Conservation (phyloP, 1,140 invertebrate species). For the Leptinotarsa undecemlineata region DNA sequence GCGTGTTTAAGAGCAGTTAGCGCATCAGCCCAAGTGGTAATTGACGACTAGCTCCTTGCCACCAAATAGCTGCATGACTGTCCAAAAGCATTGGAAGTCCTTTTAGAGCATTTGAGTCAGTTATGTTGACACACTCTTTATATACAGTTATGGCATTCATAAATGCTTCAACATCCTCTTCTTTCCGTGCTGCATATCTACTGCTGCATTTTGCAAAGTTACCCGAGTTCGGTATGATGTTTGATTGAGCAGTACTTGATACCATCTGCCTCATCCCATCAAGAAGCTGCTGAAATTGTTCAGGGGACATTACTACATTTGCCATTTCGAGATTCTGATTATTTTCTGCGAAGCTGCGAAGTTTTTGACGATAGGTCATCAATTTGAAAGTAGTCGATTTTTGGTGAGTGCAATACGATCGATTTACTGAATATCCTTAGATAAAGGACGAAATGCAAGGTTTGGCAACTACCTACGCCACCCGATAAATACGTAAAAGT, state of each 20-base stretch:
- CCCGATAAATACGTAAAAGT: too few species aligned
- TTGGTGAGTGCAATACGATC: too few species aligned
- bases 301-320: constrained; percentile 3
- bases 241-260: too few species aligned
- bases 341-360: background rate
- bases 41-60: constrained; percentile 52
- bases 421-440: background rate
- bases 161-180: constrained; percentile 35
- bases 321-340: background rate
- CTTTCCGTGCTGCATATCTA: constrained; percentile 30
- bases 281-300: background rate
- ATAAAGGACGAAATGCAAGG: too few species aligned
- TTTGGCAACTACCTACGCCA: too few species aligned
- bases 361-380: constrained; percentile 1
- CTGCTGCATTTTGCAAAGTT: constrained; percentile 8
- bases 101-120: constrained; percentile 53
- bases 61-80: constrained; percentile 56
- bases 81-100: constrained; percentile 55
- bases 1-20: too few species aligned
- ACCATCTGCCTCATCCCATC: background rate
- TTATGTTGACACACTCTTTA: constrained; percentile 46
- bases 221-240: background rate
- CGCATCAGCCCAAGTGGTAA: constrained; percentile 21
- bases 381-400: too few species aligned
- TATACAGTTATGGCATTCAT: constrained; percentile 34